Evolutionary conservation across 2,113 vertebrate species (phyloP), one percentile per base, ranked within the genome.

Genomic region (Catharus minimus): DNA sequence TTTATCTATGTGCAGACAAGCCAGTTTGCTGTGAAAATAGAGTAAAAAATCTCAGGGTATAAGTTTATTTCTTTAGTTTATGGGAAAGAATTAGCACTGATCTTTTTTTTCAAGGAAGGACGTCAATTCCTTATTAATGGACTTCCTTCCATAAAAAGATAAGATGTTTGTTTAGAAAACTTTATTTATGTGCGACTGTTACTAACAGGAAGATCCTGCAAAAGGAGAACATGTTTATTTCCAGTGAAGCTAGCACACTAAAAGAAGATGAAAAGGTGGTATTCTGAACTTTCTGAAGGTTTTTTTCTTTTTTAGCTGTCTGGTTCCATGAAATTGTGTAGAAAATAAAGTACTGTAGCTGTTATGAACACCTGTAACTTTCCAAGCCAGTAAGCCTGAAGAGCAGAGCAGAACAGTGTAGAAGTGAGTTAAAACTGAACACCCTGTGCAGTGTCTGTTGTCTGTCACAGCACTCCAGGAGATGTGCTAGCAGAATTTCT

Each of bases 101-200:
- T 94, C 47, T 60, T 50, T 95, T 81, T 49, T 91, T 74, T 86
- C 86, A 81, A 95, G 96, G 95, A 97, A 98, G 86, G 95, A 96
- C 96, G 92, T 98, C 97, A 97, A 73, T 97, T 96, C 96, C 95
- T 96, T 94, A 95, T 97, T 97, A 96, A 95, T 96, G 93, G 94
- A 96, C 96, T 98, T 98, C 97, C 97, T 97, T 96, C 94, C 96
- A 95, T 92, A 83, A 93, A 92, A 95, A 97, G 97, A 98, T 98
- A 98, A 98, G 96, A 95, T 68, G 96, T 97, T 97, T 98, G 96
- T 98, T 97, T 96, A 92, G 86, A 94, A 95, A 95, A 90, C 88
- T 92, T 94, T 97, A 97, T 96, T 97, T 96, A 94, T 97, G 55
- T 94, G 93, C 93, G 82, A 92, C 92, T 88, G 95, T 97, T 97